A percentile compares a stretch with the other conserved stretches of the same genome.
Conservation (phyloP, 2,888 invertebrate species). For the Andrena trimmerana region DNA sequence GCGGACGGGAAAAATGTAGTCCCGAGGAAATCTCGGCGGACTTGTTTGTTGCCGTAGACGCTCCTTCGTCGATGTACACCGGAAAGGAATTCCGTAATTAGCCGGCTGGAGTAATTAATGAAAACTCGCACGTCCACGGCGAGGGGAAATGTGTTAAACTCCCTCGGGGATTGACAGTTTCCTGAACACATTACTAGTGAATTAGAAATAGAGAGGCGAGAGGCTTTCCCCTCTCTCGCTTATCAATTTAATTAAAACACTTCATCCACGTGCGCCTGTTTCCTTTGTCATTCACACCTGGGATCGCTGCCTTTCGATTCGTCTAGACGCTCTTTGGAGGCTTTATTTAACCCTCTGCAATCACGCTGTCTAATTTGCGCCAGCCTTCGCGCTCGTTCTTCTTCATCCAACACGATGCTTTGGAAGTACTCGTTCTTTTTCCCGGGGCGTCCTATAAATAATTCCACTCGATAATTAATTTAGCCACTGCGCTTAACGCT, state of each 20-base stretch:
- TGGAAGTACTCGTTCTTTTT: neutral
- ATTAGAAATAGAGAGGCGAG: neutral
- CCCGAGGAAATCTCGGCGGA: conserved; percentile 47
- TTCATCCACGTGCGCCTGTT: neutral
- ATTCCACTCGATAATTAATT: conserved; percentile 3
- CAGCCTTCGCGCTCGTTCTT: neutral
- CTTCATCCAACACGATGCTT: neutral
- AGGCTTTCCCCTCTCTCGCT: neutral
- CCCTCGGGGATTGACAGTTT: conserved; percentile 31
- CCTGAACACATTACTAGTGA: conserved; percentile 28
- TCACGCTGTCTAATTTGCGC: neutral
- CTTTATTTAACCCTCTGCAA: neutral
- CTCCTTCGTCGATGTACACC: conserved; percentile 49
- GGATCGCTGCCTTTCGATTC: neutral
- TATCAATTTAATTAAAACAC: conserved; percentile 35
- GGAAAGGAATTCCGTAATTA: conserved; percentile 72
- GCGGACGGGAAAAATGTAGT: conserved; percentile 49
- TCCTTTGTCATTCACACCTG: neutral
- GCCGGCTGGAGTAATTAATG: conserved; percentile 72
- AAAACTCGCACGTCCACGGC: conserved; percentile 55
- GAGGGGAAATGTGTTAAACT: conserved; percentile 26
- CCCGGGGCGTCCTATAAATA: neutral
- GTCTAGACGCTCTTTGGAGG: neutral
- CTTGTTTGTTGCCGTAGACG: conserved; percentile 35
- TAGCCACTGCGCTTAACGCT: conserved; percentile 47